Percentiles rank a stretch among this genome's conserved stretches.
Evolutionary conservation across 2,113 vertebrate genomes (phyloP).

Genomic region (Hyla sarda): DNA sequence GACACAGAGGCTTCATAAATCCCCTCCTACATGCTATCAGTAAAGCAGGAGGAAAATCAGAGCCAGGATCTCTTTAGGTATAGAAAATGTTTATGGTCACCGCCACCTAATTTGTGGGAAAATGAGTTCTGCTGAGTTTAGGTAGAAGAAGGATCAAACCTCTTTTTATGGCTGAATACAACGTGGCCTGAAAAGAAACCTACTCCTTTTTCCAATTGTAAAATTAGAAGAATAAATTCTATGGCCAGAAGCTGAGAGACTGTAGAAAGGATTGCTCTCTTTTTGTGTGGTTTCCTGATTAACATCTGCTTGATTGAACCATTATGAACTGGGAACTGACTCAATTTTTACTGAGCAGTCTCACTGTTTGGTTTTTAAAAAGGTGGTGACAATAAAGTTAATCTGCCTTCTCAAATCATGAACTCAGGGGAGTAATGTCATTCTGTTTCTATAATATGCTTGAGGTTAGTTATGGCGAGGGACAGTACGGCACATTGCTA

Average conservation of each 20-base stretch:
- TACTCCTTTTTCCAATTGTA: constrained; percentile 65
- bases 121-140: constrained; percentile 66
- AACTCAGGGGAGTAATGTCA: constrained; percentile 57
- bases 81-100: constrained; percentile 63
- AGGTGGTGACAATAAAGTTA: constrained; percentile 61
- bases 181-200: constrained; percentile 65
- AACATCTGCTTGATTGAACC: constrained; percentile 69
- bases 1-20: too few relatives aligned
- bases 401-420: constrained; percentile 58
- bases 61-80: constrained; percentile 60
- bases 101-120: constrained; percentile 62
- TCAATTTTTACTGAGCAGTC: constrained; percentile 65
- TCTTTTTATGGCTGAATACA: constrained; percentile 62
- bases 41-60: background rate
- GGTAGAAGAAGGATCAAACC: constrained; percentile 67
- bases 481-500: background rate
- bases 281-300: constrained; percentile 69
- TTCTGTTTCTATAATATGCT: constrained; percentile 55
- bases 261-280: constrained; percentile 69
- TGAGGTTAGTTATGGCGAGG: constrained; percentile 27
- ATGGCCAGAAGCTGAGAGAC: constrained; percentile 69
- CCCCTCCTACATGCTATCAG: background rate
- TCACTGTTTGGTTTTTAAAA: constrained; percentile 68
- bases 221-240: constrained; percentile 65
- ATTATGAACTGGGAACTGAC: constrained; percentile 66